These are phyloP conservation scores for Toxonevra muliebris DNA, from an alignment of 2,888 invertebrate species.

Conservation along the genomic window DNA sequence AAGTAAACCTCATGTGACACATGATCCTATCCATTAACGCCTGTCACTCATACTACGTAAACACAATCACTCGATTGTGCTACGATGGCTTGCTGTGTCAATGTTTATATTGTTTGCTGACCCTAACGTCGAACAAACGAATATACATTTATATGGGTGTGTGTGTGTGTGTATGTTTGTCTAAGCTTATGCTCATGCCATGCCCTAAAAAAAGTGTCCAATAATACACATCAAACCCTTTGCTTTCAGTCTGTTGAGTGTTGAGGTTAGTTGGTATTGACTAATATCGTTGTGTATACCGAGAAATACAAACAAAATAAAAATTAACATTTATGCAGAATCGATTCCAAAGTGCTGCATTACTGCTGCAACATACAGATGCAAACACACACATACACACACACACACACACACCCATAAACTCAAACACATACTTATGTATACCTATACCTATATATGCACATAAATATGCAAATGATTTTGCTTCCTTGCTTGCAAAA, in stretches of 20 bases:
- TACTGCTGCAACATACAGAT: not conserved
- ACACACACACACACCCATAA: not conserved
- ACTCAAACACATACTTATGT: not conserved
- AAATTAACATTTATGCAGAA: no score
- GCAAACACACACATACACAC: slow-evolving; percentile 1
- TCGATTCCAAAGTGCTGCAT: no score
- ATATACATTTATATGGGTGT: not conserved
- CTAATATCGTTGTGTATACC: not conserved
- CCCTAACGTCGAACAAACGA: not conserved
- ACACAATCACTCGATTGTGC: no score
- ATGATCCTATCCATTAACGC: no score
- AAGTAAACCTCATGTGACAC: no score
- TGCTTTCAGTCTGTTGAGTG: no score
- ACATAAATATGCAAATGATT: slow-evolving; percentile 23
- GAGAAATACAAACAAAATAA: not conserved
- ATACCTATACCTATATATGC: not conserved
- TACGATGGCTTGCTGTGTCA: no score
- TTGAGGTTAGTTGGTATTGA: no score
- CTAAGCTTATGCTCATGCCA: not conserved
- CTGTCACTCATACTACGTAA: no score
- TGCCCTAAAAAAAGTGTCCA: no score
- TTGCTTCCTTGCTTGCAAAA: slow-evolving; percentile 17
- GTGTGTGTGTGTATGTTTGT: not conserved
- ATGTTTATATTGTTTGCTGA: no score
- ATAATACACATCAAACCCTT: no score